phyloP scores from a whole-genome alignment of 53 echinoderm and acorn worm genomes.

The Arbacia lixula region DNA sequence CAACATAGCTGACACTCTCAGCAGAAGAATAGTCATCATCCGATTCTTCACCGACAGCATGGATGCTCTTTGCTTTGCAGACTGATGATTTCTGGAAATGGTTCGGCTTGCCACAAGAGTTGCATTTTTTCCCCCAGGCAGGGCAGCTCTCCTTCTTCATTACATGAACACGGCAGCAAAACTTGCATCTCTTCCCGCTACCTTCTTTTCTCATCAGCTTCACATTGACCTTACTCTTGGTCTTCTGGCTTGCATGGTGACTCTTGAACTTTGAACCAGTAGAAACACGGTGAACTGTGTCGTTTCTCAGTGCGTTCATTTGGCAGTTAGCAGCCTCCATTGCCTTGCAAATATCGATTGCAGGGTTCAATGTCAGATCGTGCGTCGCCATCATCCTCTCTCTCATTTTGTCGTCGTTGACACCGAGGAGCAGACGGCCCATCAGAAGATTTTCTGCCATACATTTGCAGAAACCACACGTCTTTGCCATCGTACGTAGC shows the following conservation, averaged over 20 bases:
- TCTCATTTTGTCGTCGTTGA: conserved; percentile 62
- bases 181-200: conserved; percentile 32
- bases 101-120: conserved; percentile 46
- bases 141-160: conserved; percentile 62
- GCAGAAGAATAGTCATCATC: conserved; percentile 14
- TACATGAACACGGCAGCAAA: conserved; percentile 45
- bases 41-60: conserved; percentile 34
- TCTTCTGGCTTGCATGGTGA: too few species aligned
- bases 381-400: conserved; percentile 59
- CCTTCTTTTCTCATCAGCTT: neutral
- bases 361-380: conserved; percentile 49
- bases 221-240: too few species aligned
- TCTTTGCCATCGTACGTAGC: conserved; percentile 62
- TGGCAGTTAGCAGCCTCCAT: conserved; percentile 58
- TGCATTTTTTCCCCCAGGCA: conserved; percentile 61
- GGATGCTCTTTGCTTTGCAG: neutral
- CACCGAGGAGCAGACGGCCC: conserved; percentile 58
- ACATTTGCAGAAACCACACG: conserved; percentile 67
- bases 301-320: conserved; percentile 60
- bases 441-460: conserved; percentile 41
- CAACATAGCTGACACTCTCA: conserved; percentile 49
- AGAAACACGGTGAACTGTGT: too few species aligned
- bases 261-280: too few species aligned
- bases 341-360: conserved; percentile 66
- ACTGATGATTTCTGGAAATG: conserved; percentile 37